phyloP scores from a whole-genome alignment of 2,888 invertebrate genomes.

The Bedellia somnulentella region DNA sequence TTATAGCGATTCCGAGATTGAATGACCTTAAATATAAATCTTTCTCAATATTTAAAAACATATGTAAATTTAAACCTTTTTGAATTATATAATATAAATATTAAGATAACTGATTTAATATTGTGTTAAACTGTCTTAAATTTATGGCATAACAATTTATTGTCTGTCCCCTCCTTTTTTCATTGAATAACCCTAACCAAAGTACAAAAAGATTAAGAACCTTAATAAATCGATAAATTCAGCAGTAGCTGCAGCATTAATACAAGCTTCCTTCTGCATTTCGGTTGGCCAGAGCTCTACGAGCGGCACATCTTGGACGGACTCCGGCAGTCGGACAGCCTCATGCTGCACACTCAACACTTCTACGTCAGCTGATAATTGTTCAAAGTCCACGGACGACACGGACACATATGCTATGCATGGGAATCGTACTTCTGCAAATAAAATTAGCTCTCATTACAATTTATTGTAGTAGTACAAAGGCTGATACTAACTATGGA shows the following conservation, averaged over 20 bases:
- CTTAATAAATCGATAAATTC: constrained; percentile 65
- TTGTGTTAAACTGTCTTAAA: no score
- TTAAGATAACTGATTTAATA: no score
- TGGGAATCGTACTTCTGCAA: constrained; percentile 63
- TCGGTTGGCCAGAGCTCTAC: constrained; percentile 67
- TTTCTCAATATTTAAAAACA: no score
- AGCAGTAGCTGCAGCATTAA: constrained; percentile 63
- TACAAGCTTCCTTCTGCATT: constrained; percentile 57
- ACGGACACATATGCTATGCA: constrained; percentile 64
- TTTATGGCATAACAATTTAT: no score
- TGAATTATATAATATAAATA: no score
- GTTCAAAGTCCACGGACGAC: constrained; percentile 55
- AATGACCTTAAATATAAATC: no score
- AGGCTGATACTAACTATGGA: no score
- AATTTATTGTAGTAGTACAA: no score
- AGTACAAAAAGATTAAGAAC: constrained; percentile 17
- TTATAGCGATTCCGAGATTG: constrained; percentile 2
- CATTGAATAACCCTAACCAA: no score
- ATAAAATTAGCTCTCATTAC: no score
- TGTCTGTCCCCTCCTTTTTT: no score
- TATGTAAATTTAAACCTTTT: no score
- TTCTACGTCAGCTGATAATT: constrained; percentile 58
- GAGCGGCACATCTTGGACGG: constrained; percentile 60
- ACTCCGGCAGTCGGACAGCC: constrained; percentile 60
- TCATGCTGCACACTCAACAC: constrained; percentile 68